Base-by-base conservation (phyloP, 1,140 invertebrate species). In the Proales similis region DNA sequence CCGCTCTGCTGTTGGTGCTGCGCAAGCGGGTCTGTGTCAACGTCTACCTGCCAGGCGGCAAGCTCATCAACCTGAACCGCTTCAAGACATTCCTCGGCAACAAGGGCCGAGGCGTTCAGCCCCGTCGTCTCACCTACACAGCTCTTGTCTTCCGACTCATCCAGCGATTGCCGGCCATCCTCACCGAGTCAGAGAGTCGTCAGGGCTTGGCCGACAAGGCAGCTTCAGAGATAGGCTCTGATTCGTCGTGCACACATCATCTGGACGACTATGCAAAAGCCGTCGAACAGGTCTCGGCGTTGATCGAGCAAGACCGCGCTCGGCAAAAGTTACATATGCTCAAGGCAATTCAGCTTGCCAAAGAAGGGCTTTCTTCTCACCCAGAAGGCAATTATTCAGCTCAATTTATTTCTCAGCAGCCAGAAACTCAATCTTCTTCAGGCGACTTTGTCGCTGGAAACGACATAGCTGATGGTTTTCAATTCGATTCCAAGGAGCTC, bases 141-240 rank as follows among this genome's bases (percentile, higher is more conserved):
- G 88, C 91, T 4, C 87, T 98, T 19, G 93, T 88, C 19, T 97
- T 96, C 73, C 90, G 96, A 77, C 84, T 98, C 48, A 93, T 98
- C 17, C 95, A 92, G 0, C 94, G 95, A 77, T 90, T 98, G 74
- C 93, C 94, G 22, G 94, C 93, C 77, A 80, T 81, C 17, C 92
- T 90, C 60, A 89, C 96, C 74, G 92, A 97, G 71, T 76, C 96
- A 38, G 94, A 98, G 77, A 90, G 95, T 72, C 80, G 94, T 49
- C 90, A 95, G 78, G 92, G 88, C 53, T 77, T 98, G 43, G 94
- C 94, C 9, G 30, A 42, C 12, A 57, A 57, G 17, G 51, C 36
- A 27, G 51, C 51, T 0, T 42, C 22, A 19, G 39, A 36, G 5
- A 39, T 42, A 1, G 32, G 36, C 19, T 42, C 36, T 0, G 12